Evolutionary conservation across 2,888 invertebrate genomes (phyloP), one percentile per base, ranked within the genome.

Genomic region (Zygogramma bicolorata): DNA sequence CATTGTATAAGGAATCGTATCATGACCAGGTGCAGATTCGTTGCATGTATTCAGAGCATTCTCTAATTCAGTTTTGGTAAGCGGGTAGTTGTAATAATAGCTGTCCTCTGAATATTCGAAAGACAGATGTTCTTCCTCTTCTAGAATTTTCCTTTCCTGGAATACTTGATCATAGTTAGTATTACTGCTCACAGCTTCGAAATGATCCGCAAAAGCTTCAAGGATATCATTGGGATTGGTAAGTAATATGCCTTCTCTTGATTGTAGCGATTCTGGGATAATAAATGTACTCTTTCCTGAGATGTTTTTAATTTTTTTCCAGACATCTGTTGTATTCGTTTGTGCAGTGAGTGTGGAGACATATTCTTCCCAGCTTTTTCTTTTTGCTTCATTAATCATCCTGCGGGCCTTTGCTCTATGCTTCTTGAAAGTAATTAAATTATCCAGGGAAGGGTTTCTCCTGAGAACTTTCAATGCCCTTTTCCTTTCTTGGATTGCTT

Each of bases 1-100:
- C 25, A 68, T 20, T 15, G 65, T 68, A 25, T 68, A 60, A n/a
- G 58, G 34, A 4, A 72, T 31, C 10, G 31, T 58, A 27, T 72
- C 68, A 1, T 18, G 13, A n/a, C 68, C 68, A 6, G 68, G 63
- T 18, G 68, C 59, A 20, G 59, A 31, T n/a, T 42, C 65, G 27
- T 42, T 61, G 18, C 46, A 5, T 29, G 29, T 18, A 20, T 31
- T 3, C n/a, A 71, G n/a, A 7, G 65, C 65, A 13, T 34, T 10
- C 8, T 63, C 53, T 2, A 71, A 29, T 59, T 68, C 68, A 2
- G n/a, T 29, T 18, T 58, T 40, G 3, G 66, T 60, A 5, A 66
- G 62, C 0, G 34, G 25, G 10, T 6, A 10, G 29, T 70, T 70
- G 29, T 66, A 70, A 15, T 10, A 15, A 15, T n/a, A 42, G n/a